Conservation (phyloP, 2,888 invertebrate species). For the Eretmocerus hayati region DNA sequence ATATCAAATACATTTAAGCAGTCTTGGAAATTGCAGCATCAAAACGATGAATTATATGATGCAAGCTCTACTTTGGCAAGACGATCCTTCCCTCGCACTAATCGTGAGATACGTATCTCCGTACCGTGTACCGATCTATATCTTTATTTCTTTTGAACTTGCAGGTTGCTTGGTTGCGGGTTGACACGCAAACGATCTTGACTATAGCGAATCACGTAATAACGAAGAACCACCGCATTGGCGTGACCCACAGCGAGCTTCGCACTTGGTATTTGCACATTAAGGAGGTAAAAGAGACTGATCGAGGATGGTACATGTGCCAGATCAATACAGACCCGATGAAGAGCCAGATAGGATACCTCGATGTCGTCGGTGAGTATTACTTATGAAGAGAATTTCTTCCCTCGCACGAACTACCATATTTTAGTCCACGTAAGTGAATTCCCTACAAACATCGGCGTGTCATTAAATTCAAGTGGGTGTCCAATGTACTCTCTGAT, state of each 20-base stretch:
- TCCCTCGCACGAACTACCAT: background rate
- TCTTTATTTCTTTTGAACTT: no score
- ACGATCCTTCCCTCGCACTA: no score
- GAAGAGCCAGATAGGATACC: conserved; percentile 61
- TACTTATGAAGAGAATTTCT: no score
- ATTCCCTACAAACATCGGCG: no score
- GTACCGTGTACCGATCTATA: no score
- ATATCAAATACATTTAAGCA: no score
- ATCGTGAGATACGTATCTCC: no score
- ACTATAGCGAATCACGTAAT: conserved; percentile 85
- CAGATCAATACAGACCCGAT: conserved; percentile 71
- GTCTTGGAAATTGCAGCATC: no score
- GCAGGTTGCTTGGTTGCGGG: conserved; percentile 84
- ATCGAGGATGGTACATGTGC: conserved; percentile 80
- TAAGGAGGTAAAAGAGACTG: conserved; percentile 68
- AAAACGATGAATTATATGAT: no score
- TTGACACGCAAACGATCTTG: conserved; percentile 83
- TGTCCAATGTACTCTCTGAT: no score
- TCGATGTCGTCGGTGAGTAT: conserved; percentile 60
- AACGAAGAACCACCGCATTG: conserved; percentile 82
- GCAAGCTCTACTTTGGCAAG: no score
- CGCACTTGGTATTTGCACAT: conserved; percentile 78
- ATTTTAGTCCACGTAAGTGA: background rate
- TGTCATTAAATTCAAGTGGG: no score
- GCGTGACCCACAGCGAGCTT: conserved; percentile 70